These are phyloP conservation scores for Eugnorisma glareosa DNA, from an alignment of 2,888 invertebrate species.

Conservation along the genomic window DNA sequence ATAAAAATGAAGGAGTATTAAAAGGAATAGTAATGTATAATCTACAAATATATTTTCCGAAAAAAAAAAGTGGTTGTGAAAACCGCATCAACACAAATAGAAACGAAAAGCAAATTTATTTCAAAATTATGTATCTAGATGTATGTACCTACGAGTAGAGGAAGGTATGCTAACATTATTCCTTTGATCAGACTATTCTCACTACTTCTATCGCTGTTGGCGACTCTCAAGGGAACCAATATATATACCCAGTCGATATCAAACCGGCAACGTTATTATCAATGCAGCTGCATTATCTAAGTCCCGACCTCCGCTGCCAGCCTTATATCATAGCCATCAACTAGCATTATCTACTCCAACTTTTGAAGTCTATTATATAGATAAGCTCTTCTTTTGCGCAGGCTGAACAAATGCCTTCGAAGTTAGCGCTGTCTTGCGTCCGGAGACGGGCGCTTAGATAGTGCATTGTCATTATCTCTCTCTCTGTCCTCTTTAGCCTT, in stretches of 20 bases:
- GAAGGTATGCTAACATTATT: background rate
- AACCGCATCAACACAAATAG: background rate
- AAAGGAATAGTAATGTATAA: no score
- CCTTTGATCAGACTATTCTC: background rate
- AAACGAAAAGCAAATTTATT: no score
- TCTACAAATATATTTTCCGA: no score
- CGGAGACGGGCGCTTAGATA: background rate
- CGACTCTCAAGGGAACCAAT: background rate
- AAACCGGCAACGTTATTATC: background rate
- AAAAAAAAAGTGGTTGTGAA: no score
- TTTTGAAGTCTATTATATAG: conserved; percentile 19
- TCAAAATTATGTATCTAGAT: background rate
- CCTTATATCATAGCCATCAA: background rate
- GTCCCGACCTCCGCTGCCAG: background rate
- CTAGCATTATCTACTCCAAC: conserved; percentile 23
- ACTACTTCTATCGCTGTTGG: background rate
- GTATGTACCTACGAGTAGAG: no score
- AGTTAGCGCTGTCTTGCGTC: conserved; percentile 27
- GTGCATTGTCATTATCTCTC: background rate
- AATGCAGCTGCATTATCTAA: background rate
- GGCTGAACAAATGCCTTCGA: conserved; percentile 15
- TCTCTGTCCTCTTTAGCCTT: background rate
- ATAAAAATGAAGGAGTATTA: no score
- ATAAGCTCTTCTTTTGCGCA: conserved; percentile 19
- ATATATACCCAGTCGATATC: background rate